phyloP scores from a whole-genome alignment of 2,797 vertebrate genomes.

The Gallinago stenura region DNA sequence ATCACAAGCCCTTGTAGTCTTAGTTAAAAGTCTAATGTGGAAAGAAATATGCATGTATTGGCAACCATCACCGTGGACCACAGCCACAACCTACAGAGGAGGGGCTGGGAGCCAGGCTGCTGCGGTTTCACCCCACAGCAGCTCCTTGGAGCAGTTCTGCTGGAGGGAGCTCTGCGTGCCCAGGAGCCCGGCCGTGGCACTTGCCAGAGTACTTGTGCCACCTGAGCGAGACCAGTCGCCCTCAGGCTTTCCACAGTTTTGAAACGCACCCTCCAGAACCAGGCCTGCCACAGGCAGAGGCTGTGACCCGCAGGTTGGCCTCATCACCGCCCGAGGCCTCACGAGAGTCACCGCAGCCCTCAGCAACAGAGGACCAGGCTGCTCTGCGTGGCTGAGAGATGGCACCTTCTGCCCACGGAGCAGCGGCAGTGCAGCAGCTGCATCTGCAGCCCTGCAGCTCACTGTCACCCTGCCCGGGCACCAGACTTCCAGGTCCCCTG shows the following conservation, averaged over 20 bases:
- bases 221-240: background rate
- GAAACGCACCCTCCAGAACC: background rate
- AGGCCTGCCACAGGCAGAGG: background rate
- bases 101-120: background rate
- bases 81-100: background rate
- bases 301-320: background rate
- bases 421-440: background rate
- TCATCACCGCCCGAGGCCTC: background rate
- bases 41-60: fast-evolving
- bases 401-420: background rate
- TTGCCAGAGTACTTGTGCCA: background rate
- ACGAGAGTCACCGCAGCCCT: fast-evolving
- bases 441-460: background rate
- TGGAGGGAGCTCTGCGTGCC: background rate
- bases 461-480: background rate
- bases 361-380: fast-evolving
- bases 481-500: background rate
- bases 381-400: background rate
- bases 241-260: background rate
- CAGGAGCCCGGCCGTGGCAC: fast-evolving
- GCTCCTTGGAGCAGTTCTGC: background rate
- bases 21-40: background rate
- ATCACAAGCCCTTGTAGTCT: background rate
- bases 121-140: background rate
- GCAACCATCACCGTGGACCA: background rate